These are phyloP conservation scores for Ictalurus punctatus DNA, from an alignment of 2,113 vertebrate species.

Conservation along the genomic window DNA sequence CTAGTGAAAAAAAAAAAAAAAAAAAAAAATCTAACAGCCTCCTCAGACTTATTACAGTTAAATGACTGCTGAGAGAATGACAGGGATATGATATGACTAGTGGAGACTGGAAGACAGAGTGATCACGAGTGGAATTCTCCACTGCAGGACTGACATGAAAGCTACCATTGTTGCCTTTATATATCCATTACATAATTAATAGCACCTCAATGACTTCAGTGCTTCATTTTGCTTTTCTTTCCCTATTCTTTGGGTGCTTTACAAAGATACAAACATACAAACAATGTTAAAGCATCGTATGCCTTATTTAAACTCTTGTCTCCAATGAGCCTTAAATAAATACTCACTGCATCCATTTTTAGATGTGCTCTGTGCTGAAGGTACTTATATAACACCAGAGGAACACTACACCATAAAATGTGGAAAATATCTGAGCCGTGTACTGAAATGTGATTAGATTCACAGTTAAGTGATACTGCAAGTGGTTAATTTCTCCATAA, in stretches of 20 bases:
- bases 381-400: slow-evolving; percentile 58
- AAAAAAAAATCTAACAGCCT: neutral
- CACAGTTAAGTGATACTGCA: slow-evolving; percentile 47
- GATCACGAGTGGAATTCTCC: slow-evolving; percentile 4
- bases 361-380: slow-evolving; percentile 47
- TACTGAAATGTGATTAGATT: slow-evolving; percentile 42
- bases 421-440: slow-evolving; percentile 53
- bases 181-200: slow-evolving; percentile 33
- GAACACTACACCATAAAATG: slow-evolving; percentile 51
- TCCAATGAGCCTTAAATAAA: neutral
- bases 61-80: slow-evolving; percentile 18
- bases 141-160: neutral
- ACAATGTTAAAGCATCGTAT: neutral
- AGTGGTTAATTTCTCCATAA: slow-evolving; percentile 31
- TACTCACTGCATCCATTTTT: slow-evolving; percentile 44
- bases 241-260: neutral
- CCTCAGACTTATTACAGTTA: slow-evolving; percentile 4
- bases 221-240: slow-evolving; percentile 7
- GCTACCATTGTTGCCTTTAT: slow-evolving; percentile 24
- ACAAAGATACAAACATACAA: neutral
- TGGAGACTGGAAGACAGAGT: neutral
- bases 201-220: neutral
- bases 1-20: no score
- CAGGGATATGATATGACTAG: slow-evolving; percentile 14
- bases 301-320: neutral